Conservation (phyloP, 2,797 vertebrate genomes). For the Setipinna tenuifilis region DNA sequence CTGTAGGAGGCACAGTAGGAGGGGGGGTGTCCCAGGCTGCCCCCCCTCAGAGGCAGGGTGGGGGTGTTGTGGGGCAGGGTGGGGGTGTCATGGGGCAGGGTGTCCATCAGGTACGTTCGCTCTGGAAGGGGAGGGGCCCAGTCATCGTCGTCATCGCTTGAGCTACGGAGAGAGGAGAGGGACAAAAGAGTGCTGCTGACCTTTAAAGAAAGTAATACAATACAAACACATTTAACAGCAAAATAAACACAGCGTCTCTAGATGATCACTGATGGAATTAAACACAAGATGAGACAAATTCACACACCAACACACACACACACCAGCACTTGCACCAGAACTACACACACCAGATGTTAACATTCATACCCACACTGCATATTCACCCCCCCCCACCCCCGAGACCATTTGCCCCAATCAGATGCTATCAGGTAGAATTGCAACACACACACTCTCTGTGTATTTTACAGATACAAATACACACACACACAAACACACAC, state of each 20-base stretch:
- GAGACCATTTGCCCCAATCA: background rate
- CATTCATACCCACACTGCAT: too few species aligned
- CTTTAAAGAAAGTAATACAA: background rate
- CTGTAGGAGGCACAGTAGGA: constrained; percentile 66
- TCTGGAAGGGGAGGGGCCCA: constrained; percentile 88
- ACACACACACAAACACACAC: too few species aligned
- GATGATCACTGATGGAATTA: background rate
- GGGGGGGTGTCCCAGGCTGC: background rate
- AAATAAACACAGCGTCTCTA: background rate
- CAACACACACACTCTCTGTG: too few species aligned
- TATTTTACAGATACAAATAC: too few species aligned
- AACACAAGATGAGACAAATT: constrained; percentile 11
- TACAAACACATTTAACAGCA: background rate
- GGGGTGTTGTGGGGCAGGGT: constrained; percentile 64
- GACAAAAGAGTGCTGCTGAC: background rate
- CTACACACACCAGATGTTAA: background rate
- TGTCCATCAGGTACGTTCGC: constrained; percentile 80
- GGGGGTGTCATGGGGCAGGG: constrained; percentile 51
- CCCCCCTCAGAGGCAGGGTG: constrained; percentile 62
- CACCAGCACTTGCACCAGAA: background rate
- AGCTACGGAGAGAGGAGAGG: constrained; percentile 63
- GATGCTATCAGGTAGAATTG: background rate
- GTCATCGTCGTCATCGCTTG: constrained; percentile 78
- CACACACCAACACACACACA: constrained; percentile 32
- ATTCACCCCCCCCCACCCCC: too few species aligned